Evolutionary conservation across 1,140 invertebrate species (phyloP).

Genomic region (Ooceraea biroi): DNA sequence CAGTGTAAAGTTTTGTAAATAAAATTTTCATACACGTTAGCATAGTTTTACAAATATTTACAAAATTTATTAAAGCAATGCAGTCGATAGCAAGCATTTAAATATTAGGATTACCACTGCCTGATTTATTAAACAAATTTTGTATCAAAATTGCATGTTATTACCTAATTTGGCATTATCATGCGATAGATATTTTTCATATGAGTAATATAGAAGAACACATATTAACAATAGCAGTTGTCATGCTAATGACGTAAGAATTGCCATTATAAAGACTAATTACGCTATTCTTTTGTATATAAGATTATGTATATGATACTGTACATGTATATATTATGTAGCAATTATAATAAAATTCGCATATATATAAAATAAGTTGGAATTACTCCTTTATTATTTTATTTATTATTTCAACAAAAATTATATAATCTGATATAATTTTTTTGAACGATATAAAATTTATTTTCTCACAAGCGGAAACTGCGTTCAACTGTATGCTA

Average conservation of each 20-base stretch:
- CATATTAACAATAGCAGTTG: conserved; percentile 39
- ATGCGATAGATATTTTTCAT: conserved; percentile 61
- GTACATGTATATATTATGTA: conserved; percentile 72
- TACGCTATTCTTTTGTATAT: conserved; percentile 71
- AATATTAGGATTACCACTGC: conserved; percentile 76
- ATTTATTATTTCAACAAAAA: conserved; percentile 55
- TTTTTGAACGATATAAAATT: background rate
- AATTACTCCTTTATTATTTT: conserved; percentile 45
- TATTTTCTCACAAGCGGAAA: background rate
- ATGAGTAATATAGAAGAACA: conserved; percentile 57
- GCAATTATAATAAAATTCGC: conserved; percentile 69
- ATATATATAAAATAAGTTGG: conserved; percentile 69
- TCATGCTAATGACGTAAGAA: background rate
- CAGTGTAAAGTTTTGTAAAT: conserved; percentile 80
- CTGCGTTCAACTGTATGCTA: background rate
- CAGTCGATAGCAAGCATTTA: conserved; percentile 69
- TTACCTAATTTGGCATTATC: conserved; percentile 66
- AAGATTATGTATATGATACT: conserved; percentile 68
- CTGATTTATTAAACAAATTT: conserved; percentile 71
- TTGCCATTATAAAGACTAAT: conserved; percentile 66
- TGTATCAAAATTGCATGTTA: conserved; percentile 62
- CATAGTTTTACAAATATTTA: conserved; percentile 70
- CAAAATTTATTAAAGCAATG: conserved; percentile 65
- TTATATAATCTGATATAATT: conserved; percentile 19
- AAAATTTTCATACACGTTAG: conserved; percentile 71